Evolutionary conservation across 37 sponge, comb jelly and placozoan genomes (phyloP).

Genomic region (Agelas oroides): DNA sequence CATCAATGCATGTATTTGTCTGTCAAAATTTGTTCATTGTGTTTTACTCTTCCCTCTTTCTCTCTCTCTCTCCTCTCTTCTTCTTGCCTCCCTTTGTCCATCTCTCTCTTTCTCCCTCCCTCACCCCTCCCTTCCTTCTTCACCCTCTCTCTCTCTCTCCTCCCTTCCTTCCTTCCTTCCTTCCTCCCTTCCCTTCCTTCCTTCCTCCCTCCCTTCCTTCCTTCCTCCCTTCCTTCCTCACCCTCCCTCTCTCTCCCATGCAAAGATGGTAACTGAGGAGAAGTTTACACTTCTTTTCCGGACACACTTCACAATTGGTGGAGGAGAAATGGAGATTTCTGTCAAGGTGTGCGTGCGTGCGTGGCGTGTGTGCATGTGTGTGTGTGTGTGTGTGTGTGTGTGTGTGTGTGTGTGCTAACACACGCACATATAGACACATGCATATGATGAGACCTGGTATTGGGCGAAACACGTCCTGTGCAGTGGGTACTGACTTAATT

Average conservation of each 20-base stretch:
- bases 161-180: too few species aligned
- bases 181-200: too few species aligned
- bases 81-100: background rate
- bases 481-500: too few species aligned
- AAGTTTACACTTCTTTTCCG: conserved; percentile 90
- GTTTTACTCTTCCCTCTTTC: background rate
- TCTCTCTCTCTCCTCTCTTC: background rate
- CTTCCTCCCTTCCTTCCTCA: background rate
- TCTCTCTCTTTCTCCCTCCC: too few species aligned
- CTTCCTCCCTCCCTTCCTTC: background rate
- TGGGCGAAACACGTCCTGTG: too few species aligned
- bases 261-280: conserved; percentile 91
- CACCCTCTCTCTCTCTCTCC: too few species aligned
- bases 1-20: too few species aligned
- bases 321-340: conserved; percentile 72
- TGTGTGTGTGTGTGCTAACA: too few species aligned
- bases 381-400: conserved; percentile 23
- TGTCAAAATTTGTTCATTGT: background rate
- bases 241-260: background rate
- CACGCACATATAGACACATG: background rate
- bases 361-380: conserved; percentile 25
- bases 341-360: conserved; percentile 34
- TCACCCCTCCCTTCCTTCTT: too few species aligned
- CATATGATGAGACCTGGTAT: too few species aligned
- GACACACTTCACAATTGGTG: conserved; percentile 78